Evolutionary conservation across 1,140 invertebrate species (phyloP).

Genomic region (Macrobrachium rosenbergii): DNA sequence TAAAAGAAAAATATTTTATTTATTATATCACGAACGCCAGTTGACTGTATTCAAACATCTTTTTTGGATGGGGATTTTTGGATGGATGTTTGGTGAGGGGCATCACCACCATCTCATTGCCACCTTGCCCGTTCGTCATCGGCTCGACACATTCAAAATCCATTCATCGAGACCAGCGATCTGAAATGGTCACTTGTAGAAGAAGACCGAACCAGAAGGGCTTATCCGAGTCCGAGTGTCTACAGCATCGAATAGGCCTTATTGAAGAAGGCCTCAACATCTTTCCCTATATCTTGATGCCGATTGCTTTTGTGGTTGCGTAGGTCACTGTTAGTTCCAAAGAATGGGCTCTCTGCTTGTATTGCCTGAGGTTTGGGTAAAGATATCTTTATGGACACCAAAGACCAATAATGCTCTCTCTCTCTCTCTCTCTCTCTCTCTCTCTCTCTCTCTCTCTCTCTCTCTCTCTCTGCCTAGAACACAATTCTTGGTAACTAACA

Average conservation of each 20-base stretch:
- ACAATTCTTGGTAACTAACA: not conserved
- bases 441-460: conserved; percentile 14
- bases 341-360: conserved; percentile 35
- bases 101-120: not conserved
- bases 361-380: conserved; percentile 58
- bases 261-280: not conserved
- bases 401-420: conserved; percentile 37
- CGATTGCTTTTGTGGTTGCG: too few relatives aligned
- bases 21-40: not conserved
- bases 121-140: conserved; percentile 44
- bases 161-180: conserved; percentile 48
- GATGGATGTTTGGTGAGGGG: not conserved
- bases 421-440: conserved; percentile 16
- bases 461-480: not conserved
- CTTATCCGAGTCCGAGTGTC: not conserved
- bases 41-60: too few relatives aligned
- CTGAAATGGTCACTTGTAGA: conserved; percentile 60
- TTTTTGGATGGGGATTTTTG: not conserved
- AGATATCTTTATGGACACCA: conserved; percentile 58
- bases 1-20: too few relatives aligned
- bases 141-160: conserved; percentile 51
- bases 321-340: too few relatives aligned
- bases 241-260: not conserved
- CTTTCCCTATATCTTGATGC: too few relatives aligned
- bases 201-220: conserved; percentile 25